Conservation (phyloP, 2,888 invertebrate genomes). For the Platynereis dumerilii region DNA sequence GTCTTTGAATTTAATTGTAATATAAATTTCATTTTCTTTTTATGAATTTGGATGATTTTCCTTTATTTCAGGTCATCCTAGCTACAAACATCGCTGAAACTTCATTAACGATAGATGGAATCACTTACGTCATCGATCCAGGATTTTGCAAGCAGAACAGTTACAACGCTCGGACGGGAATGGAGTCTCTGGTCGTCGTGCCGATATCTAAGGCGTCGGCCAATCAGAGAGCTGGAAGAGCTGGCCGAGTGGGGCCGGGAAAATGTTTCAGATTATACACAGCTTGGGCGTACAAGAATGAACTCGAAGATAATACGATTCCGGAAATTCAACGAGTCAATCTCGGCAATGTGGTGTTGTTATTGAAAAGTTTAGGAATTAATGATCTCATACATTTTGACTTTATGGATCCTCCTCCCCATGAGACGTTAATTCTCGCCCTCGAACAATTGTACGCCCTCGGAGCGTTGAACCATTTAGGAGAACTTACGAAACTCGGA, state of each 20-base stretch:
- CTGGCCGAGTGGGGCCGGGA: conserved; percentile 90
- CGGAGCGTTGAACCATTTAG: conserved; percentile 96
- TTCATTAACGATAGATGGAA: conserved; percentile 97
- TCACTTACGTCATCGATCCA: conserved; percentile 98
- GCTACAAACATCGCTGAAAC: conserved; percentile 99
- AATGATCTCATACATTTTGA: conserved; percentile 98
- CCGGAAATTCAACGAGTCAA: conserved; percentile 99
- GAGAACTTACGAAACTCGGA: conserved; percentile 95
- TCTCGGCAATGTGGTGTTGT: conserved; percentile 94
- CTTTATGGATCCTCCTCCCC: conserved; percentile 93
- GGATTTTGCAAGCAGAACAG: conserved; percentile 99
- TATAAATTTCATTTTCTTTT: not conserved
- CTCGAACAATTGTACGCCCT: conserved; percentile 91
- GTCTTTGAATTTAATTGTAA: conserved; percentile 6
- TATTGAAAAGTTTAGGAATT: conserved; percentile 95
- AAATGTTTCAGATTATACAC: conserved; percentile 98
- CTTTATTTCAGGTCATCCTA: conserved; percentile 75
- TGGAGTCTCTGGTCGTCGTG: conserved; percentile 98
- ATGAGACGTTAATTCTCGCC: conserved; percentile 73
- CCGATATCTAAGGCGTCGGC: conserved; percentile 96
- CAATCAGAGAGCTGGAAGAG: conserved; percentile 95
- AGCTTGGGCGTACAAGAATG: conserved; percentile 98
- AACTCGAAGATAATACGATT: conserved; percentile 95
- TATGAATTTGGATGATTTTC: not conserved
- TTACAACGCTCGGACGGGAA: conserved; percentile 95